phyloP scores from a whole-genome alignment of 64 coral and sea anemone species.

The Trachythela sp. region DNA sequence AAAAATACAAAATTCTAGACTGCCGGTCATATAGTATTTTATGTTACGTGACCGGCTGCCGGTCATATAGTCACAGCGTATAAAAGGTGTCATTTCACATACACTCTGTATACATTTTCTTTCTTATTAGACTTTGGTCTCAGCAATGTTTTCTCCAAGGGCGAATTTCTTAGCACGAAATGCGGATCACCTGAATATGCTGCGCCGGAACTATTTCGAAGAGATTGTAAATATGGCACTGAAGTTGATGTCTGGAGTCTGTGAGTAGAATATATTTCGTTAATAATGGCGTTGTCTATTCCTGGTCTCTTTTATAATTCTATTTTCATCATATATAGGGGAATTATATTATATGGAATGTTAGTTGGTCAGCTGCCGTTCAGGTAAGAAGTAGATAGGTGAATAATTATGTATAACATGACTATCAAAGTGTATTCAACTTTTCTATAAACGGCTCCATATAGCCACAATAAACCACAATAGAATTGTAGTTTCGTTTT shows the following conservation, averaged over 20 bases:
- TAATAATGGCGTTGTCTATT: background rate
- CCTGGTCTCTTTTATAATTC: background rate
- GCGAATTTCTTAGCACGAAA: slow-evolving; percentile 72
- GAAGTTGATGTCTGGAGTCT: slow-evolving; percentile 98
- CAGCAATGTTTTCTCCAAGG: slow-evolving; percentile 59
- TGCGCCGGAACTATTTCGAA: slow-evolving; percentile 91
- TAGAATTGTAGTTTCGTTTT: background rate
- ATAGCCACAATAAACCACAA: no score
- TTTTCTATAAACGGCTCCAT: no score
- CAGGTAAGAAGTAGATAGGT: slow-evolving; percentile 48
- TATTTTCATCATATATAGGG: slow-evolving; percentile 33
- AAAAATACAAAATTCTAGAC: no score
- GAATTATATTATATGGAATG: slow-evolving; percentile 80
- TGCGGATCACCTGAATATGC: slow-evolving; percentile 96
- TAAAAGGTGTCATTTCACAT: no score
- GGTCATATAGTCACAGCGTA: no score
- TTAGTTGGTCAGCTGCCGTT: slow-evolving; percentile 85
- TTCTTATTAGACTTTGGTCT: slow-evolving; percentile 82
- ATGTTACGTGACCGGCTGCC: no score
- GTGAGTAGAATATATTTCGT: slow-evolving; percentile 48
- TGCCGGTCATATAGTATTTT: no score
- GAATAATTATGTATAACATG: no score
- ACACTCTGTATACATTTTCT: no score
- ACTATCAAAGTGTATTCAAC: no score
- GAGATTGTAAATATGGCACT: slow-evolving; percentile 72